These are phyloP conservation scores for Drosophila azteca DNA, from an alignment of 1,140 invertebrate genomes.

Conservation along the genomic window DNA sequence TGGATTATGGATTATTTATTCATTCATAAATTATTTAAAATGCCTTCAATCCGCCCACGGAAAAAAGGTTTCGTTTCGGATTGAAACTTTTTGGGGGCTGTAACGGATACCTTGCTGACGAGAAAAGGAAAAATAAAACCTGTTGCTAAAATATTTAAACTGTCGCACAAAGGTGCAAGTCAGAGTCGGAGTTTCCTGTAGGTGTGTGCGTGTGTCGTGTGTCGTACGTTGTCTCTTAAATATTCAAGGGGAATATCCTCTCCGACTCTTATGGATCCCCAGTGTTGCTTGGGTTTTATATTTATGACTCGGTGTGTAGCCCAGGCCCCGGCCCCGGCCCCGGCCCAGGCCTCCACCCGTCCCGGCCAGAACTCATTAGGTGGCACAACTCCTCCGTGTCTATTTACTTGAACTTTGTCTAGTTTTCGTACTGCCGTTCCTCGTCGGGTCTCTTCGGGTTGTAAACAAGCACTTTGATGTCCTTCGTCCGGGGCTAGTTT, in stretches of 20 bases:
- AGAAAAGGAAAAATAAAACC: constrained; percentile 33
- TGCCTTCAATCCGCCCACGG: constrained; percentile 35
- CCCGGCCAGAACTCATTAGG: constrained; percentile 49
- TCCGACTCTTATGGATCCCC: not conserved
- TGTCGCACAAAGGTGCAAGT: constrained; percentile 42
- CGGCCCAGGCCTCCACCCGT: constrained; percentile 9
- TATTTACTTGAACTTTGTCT: constrained; percentile 48
- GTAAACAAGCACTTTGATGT: constrained; percentile 37
- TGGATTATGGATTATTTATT: constrained; percentile 52
- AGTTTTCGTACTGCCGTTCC: constrained; percentile 6
- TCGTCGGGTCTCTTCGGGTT: not conserved
- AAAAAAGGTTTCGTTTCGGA: constrained; percentile 19
- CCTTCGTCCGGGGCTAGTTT: constrained; percentile 49
- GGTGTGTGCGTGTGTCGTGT: not conserved
- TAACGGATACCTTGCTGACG: not conserved
- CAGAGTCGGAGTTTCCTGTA: not conserved
- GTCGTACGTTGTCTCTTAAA: constrained; percentile 25
- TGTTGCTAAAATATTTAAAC: constrained; percentile 62
- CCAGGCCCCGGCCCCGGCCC: too few species aligned
- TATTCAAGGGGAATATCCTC: constrained; percentile 39
- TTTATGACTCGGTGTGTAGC: constrained; percentile 39
- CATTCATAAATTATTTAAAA: constrained; percentile 72
- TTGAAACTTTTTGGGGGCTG: constrained; percentile 9
- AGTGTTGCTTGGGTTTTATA: constrained; percentile 26
- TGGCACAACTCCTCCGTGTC: constrained; percentile 44